Base-by-base conservation (phyloP, 2,113 vertebrate genomes). In the Macaca mulatta region DNA sequence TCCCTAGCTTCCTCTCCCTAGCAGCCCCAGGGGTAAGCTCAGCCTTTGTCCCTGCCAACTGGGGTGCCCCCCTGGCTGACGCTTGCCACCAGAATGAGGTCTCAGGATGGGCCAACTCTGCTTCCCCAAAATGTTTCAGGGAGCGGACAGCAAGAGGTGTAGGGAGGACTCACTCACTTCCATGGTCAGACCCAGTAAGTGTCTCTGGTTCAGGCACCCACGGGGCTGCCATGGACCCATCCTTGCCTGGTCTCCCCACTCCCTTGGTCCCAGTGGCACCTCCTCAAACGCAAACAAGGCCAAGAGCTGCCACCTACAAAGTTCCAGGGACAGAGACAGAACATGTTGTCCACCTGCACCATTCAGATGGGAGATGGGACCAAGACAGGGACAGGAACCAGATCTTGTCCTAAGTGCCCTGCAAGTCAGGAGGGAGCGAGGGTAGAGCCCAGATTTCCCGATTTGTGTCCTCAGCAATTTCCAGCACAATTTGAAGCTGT, bases 401-500 rank as follows among this genome's bases (percentile, higher is more conserved):
- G n/a, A 2, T 86, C 50, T 25, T 23, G 50, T 82, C 32, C 86
- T 8, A 52, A 69, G 45, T 3, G 3, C 27, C 86, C 35, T 52
- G 0, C 30, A 2, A 7, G 35, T 12, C 64, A 59, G 17, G 23
- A 5, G 30, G 75, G 74, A 85, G 48, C 52, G 50, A 25, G 20
- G 22, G 55, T 1, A 13, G 75, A 52, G 59, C 48, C 75, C 8
- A 30, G 25, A 14, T 13, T 35, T 64, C 82, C 93, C 38, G 38
- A 27, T 85, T 6, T 52, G 45, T 5, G 0, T 77, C 78, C 90
- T 96, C 70, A n/a, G 70, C 82, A 8, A 25, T 48, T 75, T 32
- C 61, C 87, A 90, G 90, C 83, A 32, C n/a, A 8, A 32, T 79
- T 8, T 67, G 89, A 94, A 97, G 96, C 96, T 40, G 23, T 85